These are phyloP conservation scores for Achlya flavicornis DNA, from an alignment of 2,888 invertebrate species.

Conservation along the genomic window DNA sequence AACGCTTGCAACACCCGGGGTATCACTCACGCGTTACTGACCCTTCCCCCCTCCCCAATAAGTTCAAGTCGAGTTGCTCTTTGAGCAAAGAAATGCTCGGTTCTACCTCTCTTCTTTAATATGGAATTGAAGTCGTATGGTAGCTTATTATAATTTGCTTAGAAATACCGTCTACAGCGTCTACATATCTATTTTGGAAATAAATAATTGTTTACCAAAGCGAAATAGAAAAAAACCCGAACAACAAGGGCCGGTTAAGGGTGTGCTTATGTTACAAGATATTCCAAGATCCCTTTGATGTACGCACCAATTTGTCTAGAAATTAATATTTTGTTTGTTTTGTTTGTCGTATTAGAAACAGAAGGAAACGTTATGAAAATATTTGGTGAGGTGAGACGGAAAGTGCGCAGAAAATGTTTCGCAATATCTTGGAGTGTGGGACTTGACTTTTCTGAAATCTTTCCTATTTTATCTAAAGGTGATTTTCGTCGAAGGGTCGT, in stretches of 20 bases:
- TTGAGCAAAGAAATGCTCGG: too few species aligned
- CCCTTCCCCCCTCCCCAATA: too few species aligned
- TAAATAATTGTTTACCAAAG: conserved; percentile 3
- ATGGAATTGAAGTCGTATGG: too few species aligned
- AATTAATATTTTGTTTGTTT: conserved; percentile 9
- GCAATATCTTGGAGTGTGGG: conserved; percentile 33
- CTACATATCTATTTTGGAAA: background rate
- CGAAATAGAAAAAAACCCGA: background rate
- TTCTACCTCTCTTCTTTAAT: too few species aligned
- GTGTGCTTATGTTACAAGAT: background rate
- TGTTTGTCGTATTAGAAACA: background rate
- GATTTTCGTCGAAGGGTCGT: conserved; percentile 40
- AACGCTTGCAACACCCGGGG: too few species aligned
- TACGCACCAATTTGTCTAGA: conserved; percentile 8
- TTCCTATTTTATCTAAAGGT: conserved; percentile 45
- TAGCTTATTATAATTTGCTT: too few species aligned
- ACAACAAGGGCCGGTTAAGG: background rate
- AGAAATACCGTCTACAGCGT: background rate
- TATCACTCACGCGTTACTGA: too few species aligned
- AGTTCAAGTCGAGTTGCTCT: too few species aligned
- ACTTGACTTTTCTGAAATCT: conserved; percentile 32
- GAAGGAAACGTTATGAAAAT: conserved; percentile 25
- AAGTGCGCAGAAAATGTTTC: conserved; percentile 39
- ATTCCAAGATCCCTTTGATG: conserved; percentile 8
- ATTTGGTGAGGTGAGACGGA: conserved; percentile 34